Conservation (phyloP, 2,113 vertebrate genomes). For the Saccopteryx bilineata region DNA sequence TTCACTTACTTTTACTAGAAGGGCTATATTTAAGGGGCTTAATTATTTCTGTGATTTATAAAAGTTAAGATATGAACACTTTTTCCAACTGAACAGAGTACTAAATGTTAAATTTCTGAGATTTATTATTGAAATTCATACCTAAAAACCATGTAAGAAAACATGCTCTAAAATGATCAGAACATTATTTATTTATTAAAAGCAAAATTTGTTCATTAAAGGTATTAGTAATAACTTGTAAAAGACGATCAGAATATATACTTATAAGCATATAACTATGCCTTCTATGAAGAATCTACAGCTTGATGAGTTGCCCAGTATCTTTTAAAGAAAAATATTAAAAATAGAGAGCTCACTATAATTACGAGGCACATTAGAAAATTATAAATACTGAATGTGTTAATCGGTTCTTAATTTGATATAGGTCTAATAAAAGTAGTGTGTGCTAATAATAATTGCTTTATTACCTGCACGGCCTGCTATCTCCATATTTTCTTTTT, state of each 20-base stretch:
- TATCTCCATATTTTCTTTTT: conserved; percentile 85
- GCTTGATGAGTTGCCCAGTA: background rate
- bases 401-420: conserved; percentile 38
- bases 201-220: conserved; percentile 52
- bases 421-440: background rate
- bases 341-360: conserved; percentile 9
- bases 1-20: conserved; percentile 51
- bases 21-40: background rate
- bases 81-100: conserved; percentile 16
- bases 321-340: conserved; percentile 54
- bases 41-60: conserved; percentile 2
- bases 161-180: conserved; percentile 19
- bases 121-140: conserved; percentile 49
- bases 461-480: conserved; percentile 72
- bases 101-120: conserved; percentile 49
- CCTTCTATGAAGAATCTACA: background rate
- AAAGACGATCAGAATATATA: background rate
- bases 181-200: conserved; percentile 45
- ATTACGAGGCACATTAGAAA: background rate
- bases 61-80: conserved; percentile 28
- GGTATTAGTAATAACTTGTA: conserved; percentile 13
- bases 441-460: background rate
- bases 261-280: background rate
- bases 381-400: background rate
- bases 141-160: conserved; percentile 49